Conservation (phyloP, 2,888 invertebrate genomes). For the Hirudinaria manillensis region DNA sequence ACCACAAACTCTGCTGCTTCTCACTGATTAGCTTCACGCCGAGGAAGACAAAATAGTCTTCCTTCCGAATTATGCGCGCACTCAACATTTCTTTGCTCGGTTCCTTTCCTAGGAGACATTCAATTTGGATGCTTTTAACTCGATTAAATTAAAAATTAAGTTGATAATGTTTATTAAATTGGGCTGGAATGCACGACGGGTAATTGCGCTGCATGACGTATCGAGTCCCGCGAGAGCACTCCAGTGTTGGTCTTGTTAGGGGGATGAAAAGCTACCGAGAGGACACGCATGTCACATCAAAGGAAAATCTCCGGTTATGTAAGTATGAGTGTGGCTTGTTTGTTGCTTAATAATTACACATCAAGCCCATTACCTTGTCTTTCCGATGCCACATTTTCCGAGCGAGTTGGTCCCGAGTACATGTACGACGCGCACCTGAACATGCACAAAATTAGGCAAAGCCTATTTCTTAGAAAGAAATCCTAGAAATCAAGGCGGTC, state of each 20-base stretch:
- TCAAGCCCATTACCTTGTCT: background rate
- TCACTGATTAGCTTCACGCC: constrained; percentile 11
- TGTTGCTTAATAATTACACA: background rate
- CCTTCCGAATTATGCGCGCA: background rate
- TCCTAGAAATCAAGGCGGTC: background rate
- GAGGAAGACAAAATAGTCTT: constrained; percentile 11
- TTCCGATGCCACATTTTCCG: background rate
- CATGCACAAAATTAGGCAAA: background rate
- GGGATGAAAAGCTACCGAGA: constrained; percentile 23
- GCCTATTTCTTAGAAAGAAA: constrained; percentile 14
- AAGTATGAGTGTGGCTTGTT: constrained; percentile 12
- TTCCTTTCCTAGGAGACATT: constrained; percentile 1
- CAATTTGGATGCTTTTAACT: background rate
- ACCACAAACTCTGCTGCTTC: background rate
- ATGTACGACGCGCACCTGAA: constrained; percentile 12
- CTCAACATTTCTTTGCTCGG: background rate
- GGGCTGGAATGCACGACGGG: background rate
- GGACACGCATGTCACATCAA: constrained; percentile 27
- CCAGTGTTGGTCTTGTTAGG: constrained; percentile 23
- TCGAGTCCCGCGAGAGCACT: constrained; percentile 17
- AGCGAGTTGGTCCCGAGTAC: background rate
- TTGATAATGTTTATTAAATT: constrained; percentile 2
- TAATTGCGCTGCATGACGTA: constrained; percentile 24
- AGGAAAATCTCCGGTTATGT: constrained; percentile 17
- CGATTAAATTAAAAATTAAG: background rate